Base-by-base conservation (phyloP, 1,140 invertebrate species). In the Heliothis virescens region DNA sequence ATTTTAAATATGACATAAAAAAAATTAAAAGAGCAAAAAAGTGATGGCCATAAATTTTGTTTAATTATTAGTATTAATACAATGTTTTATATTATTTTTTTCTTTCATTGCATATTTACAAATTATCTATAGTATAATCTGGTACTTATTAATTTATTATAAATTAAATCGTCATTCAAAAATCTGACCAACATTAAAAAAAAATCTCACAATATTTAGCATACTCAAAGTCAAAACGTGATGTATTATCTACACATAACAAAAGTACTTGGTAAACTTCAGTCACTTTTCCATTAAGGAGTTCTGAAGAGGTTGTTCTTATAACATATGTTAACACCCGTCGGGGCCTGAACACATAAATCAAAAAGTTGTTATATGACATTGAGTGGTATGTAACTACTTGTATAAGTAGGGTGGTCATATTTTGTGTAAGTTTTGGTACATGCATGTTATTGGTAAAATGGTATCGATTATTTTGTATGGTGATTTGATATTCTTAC, bases 341-440 rank as follows among this genome's bases (percentile, higher is more conserved):
- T 76, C 34, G 18, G 73, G 47, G 52, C 47, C 12, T 63, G 41
- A 16, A 21, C n/a, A 74, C 82, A 87, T 89, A 89, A 89, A 89
- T 89, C 88, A 87, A 84, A 86, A 87, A 87, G 81, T 89, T 87
- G 60, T 71, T 72, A 80, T 85, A 86, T 86, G 86, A 88, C 86
- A 81, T 48, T 63, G 73, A 82, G 59, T 78, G 81, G 81, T 84
- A 83, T 83, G 82, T 87, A 85, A 77, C 82, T 84, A 82, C 80
- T 87, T 86, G 79, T 83, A 52, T 47, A 11, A 4, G n/a, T 82
- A 63, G 72, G 62, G 79, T 76, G 50, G 55, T 81, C 55, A 76
- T 63, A 26, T 16, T 63, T 80, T 81, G 26, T 21, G 16, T 0
- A 1, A 11, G 7, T 21, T 57, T 57, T 57, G 7, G 55, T 2